Conservation (phyloP, 30 jellyfish, hydroid and myxozoan genomes). For the Calvadosia cruxmelitensis region DNA sequence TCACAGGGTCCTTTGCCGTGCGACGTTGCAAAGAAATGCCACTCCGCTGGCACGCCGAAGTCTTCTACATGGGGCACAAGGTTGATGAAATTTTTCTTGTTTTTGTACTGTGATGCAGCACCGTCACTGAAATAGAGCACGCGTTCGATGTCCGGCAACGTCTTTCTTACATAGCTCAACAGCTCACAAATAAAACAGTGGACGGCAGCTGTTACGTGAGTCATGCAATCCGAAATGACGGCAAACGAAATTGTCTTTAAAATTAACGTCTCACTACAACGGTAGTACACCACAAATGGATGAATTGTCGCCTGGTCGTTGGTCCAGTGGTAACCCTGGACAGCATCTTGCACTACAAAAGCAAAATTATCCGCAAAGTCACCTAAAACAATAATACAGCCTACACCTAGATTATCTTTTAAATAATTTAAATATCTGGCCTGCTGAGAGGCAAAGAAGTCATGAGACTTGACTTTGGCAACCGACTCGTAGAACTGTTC, state of each 20-base stretch:
- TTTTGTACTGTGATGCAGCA: conserved; percentile 28
- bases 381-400: conserved; percentile 11
- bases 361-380: conserved; percentile 27
- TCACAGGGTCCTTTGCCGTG: conserved; percentile 49
- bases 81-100: conserved; percentile 5
- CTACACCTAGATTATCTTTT: background rate
- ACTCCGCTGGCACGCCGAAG: conserved; percentile 42
- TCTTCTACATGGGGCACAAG: conserved; percentile 24
- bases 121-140: conserved; percentile 23
- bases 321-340: conserved; percentile 16
- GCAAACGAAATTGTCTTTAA: conserved; percentile 8
- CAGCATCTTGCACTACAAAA: conserved; percentile 26
- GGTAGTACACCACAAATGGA: conserved; percentile 16
- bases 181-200: conserved; percentile 4
- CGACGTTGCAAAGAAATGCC: conserved; percentile 52
- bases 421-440: background rate
- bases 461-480: conserved; percentile 9
- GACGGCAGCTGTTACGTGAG: conserved; percentile 14
- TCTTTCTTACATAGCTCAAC: background rate
- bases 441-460: conserved; percentile 24
- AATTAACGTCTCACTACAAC: background rate
- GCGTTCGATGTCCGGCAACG: background rate
- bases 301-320: conserved; percentile 23
- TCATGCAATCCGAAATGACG: conserved; percentile 16
- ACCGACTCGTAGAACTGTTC: background rate